Evolutionary conservation across 2,888 invertebrate species (phyloP), one percentile per base, ranked within the genome.

Genomic region (Yponomeuta cagnagella): DNA sequence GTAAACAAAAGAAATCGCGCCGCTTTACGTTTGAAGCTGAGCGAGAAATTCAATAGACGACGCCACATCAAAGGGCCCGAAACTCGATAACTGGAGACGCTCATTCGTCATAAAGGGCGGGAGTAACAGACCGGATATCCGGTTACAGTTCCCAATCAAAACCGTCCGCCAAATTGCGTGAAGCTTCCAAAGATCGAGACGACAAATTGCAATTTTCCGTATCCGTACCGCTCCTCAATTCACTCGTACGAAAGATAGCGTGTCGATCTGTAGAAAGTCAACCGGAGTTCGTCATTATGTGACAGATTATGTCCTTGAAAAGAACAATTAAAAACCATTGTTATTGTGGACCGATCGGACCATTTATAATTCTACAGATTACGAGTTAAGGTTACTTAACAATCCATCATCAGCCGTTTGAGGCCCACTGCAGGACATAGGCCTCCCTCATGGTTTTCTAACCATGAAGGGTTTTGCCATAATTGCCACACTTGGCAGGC

Each of bases 181-280:
- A 82, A 84, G 83, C 84, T 82, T 82, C 79, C 80, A 84, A 84
- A 85, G 86, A 87, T 88, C 84, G 87, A 85, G 87, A 85, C 83
- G 88, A 87, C 86, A 84, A 86, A 87, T 84, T 85, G 84, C 87
- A 83, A 86, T 85, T 86, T 86, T 82, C 84, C 82, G 81, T 80
- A 80, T 80, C 81, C 79, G 79, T 82, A 74, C 75, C 75, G 52
- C 52, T 15, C 52, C 15, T 12, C 52, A 8, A 58, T 58, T 58
- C 1, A 58, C 15, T 58, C 52, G 10, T 52, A 12, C 6, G 52
- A 10, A 2, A 52, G 52, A 12, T 1, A 33, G 33, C 33, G 33
- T 23, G 2, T 37, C 4, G 2, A 37, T 5, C 37, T 5, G 2
- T 37, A 37, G 37, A 37, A 5, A 37, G 37, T 37, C 37, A 37